These are phyloP conservation scores for Steinernema scapterisci DNA, from an alignment of 2,888 invertebrate genomes.

Conservation along the genomic window DNA sequence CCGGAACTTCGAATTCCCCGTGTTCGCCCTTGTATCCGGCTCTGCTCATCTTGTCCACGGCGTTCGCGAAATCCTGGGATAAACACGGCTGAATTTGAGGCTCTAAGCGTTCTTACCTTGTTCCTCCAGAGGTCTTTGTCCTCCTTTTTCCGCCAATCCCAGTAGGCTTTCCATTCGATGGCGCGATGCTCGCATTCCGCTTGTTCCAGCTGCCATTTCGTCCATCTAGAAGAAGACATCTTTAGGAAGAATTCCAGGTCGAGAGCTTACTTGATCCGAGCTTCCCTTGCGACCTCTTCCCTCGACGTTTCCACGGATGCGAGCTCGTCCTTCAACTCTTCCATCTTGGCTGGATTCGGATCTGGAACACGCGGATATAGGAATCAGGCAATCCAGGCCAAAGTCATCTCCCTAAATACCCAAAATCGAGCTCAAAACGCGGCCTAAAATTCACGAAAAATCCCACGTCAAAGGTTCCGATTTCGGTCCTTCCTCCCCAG, in stretches of 20 bases:
- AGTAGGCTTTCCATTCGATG: slow-evolving; percentile 51
- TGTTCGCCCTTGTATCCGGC: slow-evolving; percentile 59
- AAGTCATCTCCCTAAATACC: no score
- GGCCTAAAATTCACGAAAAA: no score
- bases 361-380: no score
- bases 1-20: slow-evolving; percentile 55
- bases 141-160: slow-evolving; percentile 52
- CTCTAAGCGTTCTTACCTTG: slow-evolving; percentile 40
- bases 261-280: background rate
- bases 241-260: no score
- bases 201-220: slow-evolving; percentile 50
- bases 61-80: slow-evolving; percentile 57
- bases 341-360: background rate
- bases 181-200: slow-evolving; percentile 50
- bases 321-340: background rate
- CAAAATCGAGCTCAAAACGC: no score
- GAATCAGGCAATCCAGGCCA: no score
- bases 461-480: no score
- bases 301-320: background rate
- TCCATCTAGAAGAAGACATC: slow-evolving; percentile 45
- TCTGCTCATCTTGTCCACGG: slow-evolving; percentile 55
- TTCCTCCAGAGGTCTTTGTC: slow-evolving; percentile 53
- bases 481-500: no score
- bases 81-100: no score
- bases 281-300: background rate